These are phyloP conservation scores for Dysmachus trigonus DNA, from an alignment of 2,888 invertebrate genomes.

Conservation along the genomic window DNA sequence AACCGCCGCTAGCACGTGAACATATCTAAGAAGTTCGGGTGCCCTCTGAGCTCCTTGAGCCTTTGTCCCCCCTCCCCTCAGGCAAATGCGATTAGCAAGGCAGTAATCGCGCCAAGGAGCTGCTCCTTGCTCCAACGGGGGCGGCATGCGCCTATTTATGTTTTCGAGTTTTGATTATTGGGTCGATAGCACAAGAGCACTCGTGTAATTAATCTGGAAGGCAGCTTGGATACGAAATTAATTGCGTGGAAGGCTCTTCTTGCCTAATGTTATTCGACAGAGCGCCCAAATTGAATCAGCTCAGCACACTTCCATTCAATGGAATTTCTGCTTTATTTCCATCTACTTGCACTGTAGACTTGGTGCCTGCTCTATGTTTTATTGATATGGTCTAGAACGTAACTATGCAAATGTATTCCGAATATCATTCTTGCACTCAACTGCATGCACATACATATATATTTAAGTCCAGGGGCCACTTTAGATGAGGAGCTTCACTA, in stretches of 20 bases:
- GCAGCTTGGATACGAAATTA: not conserved
- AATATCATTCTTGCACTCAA: not conserved
- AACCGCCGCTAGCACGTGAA: slow-evolving; percentile 8
- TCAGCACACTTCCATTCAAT: not conserved
- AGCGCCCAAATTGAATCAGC: not conserved
- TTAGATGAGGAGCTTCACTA: not conserved
- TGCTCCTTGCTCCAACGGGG: not conserved
- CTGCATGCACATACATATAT: not conserved
- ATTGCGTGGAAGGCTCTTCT: not conserved
- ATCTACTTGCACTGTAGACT: not conserved
- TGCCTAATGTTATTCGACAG: not conserved
- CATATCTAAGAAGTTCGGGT: not conserved
- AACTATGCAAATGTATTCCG: not conserved
- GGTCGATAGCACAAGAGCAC: not conserved
- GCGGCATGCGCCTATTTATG: not conserved
- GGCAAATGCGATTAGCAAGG: not conserved
- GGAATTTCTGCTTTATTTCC: not conserved
- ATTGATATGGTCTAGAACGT: not conserved
- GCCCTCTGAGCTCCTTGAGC: not conserved
- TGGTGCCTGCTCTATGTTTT: not conserved
- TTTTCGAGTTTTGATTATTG: not conserved
- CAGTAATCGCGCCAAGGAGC: not conserved
- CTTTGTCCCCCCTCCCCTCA: not conserved
- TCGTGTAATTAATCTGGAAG: not conserved
- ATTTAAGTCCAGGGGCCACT: not conserved